These are phyloP conservation scores for Orientallactaga bullata DNA, from an alignment of 2,113 vertebrate species.

Conservation along the genomic window DNA sequence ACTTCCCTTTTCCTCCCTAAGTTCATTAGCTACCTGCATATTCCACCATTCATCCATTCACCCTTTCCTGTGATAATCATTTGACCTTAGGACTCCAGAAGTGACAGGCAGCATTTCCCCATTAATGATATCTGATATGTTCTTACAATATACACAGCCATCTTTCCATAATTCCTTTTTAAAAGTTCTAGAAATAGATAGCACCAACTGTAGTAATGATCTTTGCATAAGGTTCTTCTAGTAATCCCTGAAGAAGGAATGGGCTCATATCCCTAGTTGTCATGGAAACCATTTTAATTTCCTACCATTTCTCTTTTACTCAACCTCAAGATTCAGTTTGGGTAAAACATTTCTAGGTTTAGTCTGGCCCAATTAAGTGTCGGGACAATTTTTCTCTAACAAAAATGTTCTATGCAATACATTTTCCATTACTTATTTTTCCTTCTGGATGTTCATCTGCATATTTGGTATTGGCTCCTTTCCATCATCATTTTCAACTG, in stretches of 20 bases:
- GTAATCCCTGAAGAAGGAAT: no score
- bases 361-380: not conserved
- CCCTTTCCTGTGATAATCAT: not conserved
- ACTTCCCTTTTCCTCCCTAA: not conserved
- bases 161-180: no score
- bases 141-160: no score
- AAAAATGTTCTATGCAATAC: not conserved
- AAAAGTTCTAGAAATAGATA: no score
- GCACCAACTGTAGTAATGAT: no score
- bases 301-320: not conserved
- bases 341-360: not conserved
- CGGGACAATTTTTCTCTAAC: not conserved
- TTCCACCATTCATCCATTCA: not conserved
- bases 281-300: no score
- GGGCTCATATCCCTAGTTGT: not conserved
- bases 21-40: not conserved
- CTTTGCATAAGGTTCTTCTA: no score
- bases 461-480: not conserved
- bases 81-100: not conserved
- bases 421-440: not conserved
- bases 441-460: not conserved
- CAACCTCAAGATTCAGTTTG: not conserved
- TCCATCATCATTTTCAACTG: not conserved
- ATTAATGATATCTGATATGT: no score
- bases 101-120: not conserved